These are phyloP conservation scores for Syrmaticus mikado DNA, from an alignment of 2,113 vertebrate genomes.

Conservation along the genomic window DNA sequence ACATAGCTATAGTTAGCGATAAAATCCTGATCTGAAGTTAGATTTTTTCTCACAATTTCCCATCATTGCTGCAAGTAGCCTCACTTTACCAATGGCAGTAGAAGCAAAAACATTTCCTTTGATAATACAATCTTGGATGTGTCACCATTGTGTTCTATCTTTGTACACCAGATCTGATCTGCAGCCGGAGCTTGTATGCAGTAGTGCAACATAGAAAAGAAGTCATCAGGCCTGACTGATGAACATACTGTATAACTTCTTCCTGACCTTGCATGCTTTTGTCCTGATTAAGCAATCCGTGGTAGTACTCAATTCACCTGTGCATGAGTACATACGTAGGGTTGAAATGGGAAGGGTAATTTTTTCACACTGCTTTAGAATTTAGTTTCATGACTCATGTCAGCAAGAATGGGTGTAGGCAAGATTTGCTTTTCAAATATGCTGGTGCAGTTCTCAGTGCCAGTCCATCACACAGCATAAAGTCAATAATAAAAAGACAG, in stretches of 20 bases:
- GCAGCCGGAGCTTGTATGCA: not conserved
- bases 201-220: not conserved
- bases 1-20: not conserved
- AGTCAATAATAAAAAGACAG: not conserved
- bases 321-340: not conserved
- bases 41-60: not conserved
- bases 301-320: not conserved
- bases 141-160: not conserved
- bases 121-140: not conserved
- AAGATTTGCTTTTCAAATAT: not conserved
- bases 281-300: not conserved
- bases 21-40: not conserved
- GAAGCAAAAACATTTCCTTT: not conserved
- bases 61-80: not conserved
- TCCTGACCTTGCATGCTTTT: not conserved
- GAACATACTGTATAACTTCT: not conserved
- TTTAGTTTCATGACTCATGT: not conserved
- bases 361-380: not conserved
- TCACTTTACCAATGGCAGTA: not conserved
- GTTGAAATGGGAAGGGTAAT: not conserved
- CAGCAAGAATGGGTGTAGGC: not conserved
- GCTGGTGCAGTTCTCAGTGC: not conserved
- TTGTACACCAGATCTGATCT: not conserved
- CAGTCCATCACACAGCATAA: not conserved
- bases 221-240: not conserved